These are phyloP conservation scores for Lathronympha strigana DNA, from an alignment of 2,888 invertebrate genomes.

Conservation along the genomic window DNA sequence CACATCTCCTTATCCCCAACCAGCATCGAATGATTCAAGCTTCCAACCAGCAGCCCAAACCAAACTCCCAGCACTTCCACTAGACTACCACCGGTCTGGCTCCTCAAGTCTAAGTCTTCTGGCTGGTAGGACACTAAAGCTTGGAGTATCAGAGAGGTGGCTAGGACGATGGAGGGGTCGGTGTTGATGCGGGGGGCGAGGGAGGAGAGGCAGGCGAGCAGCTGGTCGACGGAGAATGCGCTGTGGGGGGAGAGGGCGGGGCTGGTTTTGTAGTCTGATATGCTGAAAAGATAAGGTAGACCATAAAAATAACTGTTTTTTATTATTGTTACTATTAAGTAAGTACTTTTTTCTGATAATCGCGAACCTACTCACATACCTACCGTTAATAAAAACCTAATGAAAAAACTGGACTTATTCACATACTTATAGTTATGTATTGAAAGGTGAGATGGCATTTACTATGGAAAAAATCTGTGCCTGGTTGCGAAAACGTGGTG, in stretches of 20 bases:
- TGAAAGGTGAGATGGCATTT: too few relatives aligned
- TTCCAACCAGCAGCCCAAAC: constrained; percentile 61
- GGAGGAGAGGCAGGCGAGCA: constrained; percentile 66
- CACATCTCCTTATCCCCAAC: constrained; percentile 56
- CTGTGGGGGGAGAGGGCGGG: constrained; percentile 73
- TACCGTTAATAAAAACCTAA: too few relatives aligned
- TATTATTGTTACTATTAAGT: too few relatives aligned
- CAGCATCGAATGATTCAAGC: constrained; percentile 65
- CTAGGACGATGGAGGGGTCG: constrained; percentile 59
- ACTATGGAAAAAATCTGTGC: too few relatives aligned
- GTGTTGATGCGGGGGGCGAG: constrained; percentile 58
- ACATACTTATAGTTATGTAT: too few relatives aligned
- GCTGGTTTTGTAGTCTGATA: constrained; percentile 59
- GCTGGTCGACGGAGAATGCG: constrained; percentile 72
- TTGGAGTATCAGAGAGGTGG: constrained; percentile 71
- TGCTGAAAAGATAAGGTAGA: constrained; percentile 52
- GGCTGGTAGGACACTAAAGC: constrained; percentile 72
- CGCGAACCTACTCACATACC: too few relatives aligned
- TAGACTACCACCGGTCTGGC: constrained; percentile 56
- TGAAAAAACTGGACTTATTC: too few relatives aligned
- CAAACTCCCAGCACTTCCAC: constrained; percentile 66
- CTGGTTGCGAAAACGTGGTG: too few relatives aligned
- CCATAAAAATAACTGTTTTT: too few relatives aligned
- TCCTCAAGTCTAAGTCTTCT: constrained; percentile 56
- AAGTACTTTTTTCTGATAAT: too few relatives aligned